These are phyloP conservation scores for Drosophila meridiana DNA, from an alignment of 2,888 invertebrate genomes.

Conservation along the genomic window DNA sequence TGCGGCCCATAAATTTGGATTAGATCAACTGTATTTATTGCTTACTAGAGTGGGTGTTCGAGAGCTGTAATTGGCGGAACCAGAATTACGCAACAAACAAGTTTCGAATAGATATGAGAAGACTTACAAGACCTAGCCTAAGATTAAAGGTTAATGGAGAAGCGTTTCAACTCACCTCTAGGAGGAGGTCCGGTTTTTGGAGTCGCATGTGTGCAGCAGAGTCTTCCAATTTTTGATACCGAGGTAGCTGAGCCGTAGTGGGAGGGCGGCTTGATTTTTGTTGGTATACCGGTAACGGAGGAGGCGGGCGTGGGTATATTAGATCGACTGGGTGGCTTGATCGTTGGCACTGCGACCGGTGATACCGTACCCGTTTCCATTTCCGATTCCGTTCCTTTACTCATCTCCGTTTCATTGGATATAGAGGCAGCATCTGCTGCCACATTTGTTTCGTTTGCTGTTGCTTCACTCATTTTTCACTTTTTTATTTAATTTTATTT, in stretches of 20 bases:
- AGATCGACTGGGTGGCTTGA: constrained; percentile 44
- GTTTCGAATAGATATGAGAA: constrained; percentile 10
- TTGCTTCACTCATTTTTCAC: constrained; percentile 77
- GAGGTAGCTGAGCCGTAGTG: constrained; percentile 74
- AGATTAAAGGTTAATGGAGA: not conserved
- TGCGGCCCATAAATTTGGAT: constrained; percentile 49
- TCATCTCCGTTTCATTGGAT: not conserved
- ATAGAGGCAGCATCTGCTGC: constrained; percentile 4
- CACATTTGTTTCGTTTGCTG: constrained; percentile 35
- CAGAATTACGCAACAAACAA: constrained; percentile 45
- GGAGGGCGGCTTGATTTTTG: constrained; percentile 69
- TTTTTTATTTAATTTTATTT: constrained; percentile 39
- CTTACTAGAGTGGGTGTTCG: constrained; percentile 49
- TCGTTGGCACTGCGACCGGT: constrained; percentile 21
- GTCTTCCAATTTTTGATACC: constrained; percentile 81
- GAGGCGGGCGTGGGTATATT: constrained; percentile 76
- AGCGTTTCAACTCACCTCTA: constrained; percentile 72
- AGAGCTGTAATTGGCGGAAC: constrained; percentile 28
- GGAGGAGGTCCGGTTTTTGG: constrained; percentile 83
- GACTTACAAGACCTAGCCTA: not conserved
- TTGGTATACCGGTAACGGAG: constrained; percentile 71
- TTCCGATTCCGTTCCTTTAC: constrained; percentile 1
- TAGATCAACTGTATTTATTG: constrained; percentile 51
- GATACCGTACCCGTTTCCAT: constrained; percentile 13
- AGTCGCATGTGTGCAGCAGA: constrained; percentile 75